Conservation (phyloP, 2,888 invertebrate species). For the Nycteola revayana region DNA sequence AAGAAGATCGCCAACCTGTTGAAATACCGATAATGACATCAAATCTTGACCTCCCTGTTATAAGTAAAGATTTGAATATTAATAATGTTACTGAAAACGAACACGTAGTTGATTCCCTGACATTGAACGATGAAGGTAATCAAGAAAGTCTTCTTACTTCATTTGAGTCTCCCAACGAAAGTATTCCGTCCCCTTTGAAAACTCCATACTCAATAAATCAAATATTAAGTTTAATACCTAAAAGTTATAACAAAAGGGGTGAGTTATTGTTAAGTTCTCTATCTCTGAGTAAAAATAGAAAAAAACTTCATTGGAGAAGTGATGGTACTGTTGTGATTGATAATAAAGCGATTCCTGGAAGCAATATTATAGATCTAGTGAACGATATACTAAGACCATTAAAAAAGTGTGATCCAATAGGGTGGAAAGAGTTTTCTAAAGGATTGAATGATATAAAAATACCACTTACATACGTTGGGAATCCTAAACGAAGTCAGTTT, state of each 20-base stretch:
- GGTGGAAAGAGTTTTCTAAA: constrained; percentile 24
- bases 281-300: no score
- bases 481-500: constrained; percentile 20
- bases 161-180: no score
- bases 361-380: constrained; percentile 34
- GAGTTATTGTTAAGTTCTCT: constrained; percentile 12
- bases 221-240: constrained; percentile 16
- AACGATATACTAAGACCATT: constrained; percentile 31
- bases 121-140: no score
- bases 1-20: constrained; percentile 11
- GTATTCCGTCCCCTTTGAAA: no score
- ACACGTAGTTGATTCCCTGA: no score
- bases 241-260: constrained; percentile 15
- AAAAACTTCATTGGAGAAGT: constrained; percentile 20
- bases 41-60: no score
- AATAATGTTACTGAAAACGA: no score
- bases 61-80: no score
- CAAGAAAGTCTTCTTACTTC: no score
- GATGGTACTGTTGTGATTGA: constrained; percentile 25
- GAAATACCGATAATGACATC: no score
- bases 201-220: constrained; percentile 17
- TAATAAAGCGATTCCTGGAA: constrained; percentile 21
- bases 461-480: constrained; percentile 30
- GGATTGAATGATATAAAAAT: constrained; percentile 26
- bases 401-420: constrained; percentile 25